Evolutionary conservation across 2,113 vertebrate genomes (phyloP).

Genomic region (Apus apus): DNA sequence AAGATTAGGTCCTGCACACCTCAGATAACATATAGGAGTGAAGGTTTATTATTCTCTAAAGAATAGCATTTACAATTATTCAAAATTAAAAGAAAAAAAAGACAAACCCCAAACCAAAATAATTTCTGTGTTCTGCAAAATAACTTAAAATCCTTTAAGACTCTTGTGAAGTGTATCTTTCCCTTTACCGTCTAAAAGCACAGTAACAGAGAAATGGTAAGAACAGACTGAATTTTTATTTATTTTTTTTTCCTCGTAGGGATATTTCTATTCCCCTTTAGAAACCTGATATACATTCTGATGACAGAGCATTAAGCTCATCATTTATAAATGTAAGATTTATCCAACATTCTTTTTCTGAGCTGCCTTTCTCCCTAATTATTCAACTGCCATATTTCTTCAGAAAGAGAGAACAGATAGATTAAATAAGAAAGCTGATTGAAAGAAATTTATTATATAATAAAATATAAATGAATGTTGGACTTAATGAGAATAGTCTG

Average conservation of each 20-base stretch:
- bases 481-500: slow-evolving; percentile 36
- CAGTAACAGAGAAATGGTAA: background rate
- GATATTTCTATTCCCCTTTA: background rate
- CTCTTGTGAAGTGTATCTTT: background rate
- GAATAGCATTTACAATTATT: background rate
- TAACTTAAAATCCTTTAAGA: background rate
- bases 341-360: background rate
- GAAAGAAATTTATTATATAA: slow-evolving; percentile 16
- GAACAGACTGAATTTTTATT: background rate
- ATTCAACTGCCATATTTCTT: background rate
- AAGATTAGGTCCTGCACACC: background rate
- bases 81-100: background rate
- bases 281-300: background rate
- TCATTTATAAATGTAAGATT: background rate
- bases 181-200: background rate
- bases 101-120: background rate
- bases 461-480: slow-evolving; percentile 6
- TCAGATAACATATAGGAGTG: background rate
- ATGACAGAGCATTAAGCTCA: background rate
- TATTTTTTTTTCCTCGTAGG: background rate
- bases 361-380: background rate
- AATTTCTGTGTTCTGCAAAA: background rate
- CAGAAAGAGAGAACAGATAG: background rate
- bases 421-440: slow-evolving; percentile 20
- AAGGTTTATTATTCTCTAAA: background rate